Evolutionary conservation across 2,113 vertebrate genomes (phyloP).

Genomic region (Camarhynchus parvulus): DNA sequence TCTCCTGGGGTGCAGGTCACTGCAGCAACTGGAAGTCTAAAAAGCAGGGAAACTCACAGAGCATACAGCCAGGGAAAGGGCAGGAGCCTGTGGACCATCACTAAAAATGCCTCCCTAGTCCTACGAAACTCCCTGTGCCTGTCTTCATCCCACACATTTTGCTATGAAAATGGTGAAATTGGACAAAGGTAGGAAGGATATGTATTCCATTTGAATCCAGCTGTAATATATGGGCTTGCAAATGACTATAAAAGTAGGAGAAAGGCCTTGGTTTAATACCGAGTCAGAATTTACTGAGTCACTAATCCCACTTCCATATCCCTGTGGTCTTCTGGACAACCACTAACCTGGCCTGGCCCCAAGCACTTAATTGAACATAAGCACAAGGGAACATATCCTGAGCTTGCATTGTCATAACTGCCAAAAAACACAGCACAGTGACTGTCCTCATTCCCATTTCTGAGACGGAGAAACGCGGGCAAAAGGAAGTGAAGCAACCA

Average conservation of each 20-base stretch:
- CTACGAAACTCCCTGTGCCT: background rate
- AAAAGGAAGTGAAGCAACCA: background rate
- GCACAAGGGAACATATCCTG: background rate
- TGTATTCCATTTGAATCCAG: background rate
- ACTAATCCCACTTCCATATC: conserved; percentile 20
- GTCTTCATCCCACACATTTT: background rate
- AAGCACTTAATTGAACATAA: background rate
- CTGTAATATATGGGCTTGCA: background rate
- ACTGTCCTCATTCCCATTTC: background rate
- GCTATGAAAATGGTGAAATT: background rate
- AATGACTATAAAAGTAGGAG: background rate
- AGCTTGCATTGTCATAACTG: background rate
- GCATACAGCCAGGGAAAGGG: background rate
- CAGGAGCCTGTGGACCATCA: background rate
- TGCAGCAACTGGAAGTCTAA: background rate
- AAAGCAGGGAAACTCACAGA: background rate
- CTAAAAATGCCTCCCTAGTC: background rate
- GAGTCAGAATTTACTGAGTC: background rate
- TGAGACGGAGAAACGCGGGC: background rate
- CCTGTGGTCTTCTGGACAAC: conserved; percentile 38
- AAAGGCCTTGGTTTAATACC: background rate
- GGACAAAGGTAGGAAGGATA: background rate
- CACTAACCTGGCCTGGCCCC: conserved; percentile 24
- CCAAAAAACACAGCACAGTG: background rate
- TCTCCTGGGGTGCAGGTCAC: background rate